These are phyloP conservation scores for Dimorphilus gyrociliatus DNA, from an alignment of 2,888 invertebrate species.

Conservation along the genomic window DNA sequence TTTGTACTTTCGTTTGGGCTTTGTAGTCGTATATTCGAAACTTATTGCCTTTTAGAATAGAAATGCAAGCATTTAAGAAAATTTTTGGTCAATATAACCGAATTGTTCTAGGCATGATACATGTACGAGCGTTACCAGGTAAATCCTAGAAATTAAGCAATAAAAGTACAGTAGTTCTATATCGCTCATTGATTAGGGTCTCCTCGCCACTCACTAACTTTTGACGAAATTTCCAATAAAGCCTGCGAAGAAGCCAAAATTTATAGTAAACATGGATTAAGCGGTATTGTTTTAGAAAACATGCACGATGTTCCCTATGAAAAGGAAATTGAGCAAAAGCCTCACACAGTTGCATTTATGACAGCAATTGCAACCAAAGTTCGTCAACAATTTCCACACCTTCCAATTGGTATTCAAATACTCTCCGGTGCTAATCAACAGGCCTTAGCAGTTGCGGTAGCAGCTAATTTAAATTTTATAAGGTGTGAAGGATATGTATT, in stretches of 20 bases:
- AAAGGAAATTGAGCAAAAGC: conserved; percentile 44
- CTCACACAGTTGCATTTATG: conserved; percentile 55
- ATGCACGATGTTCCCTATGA: conserved; percentile 63
- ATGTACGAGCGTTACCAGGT: conserved; percentile 54
- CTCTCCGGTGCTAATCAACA: conserved; percentile 59
- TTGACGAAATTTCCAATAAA: conserved; percentile 44
- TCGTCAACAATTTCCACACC: conserved; percentile 40
- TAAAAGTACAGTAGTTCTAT: background rate
- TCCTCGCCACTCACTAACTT: conserved; percentile 44
- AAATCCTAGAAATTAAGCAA: conserved; percentile 8
- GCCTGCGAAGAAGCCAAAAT: conserved; percentile 48
- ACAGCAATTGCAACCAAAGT: conserved; percentile 48
- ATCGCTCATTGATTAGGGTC: conserved; percentile 41
- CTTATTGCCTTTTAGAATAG: too few relatives aligned
- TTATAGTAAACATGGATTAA: conserved; percentile 46
- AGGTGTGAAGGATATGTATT: conserved; percentile 63
- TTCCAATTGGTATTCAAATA: conserved; percentile 43
- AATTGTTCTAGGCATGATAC: conserved; percentile 54
- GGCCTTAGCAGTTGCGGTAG: conserved; percentile 57
- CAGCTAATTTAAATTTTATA: conserved; percentile 52
- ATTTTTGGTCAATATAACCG: too few relatives aligned
- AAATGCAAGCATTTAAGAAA: too few relatives aligned
- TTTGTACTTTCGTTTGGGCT: too few relatives aligned
- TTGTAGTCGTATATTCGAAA: too few relatives aligned
- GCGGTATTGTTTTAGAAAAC: conserved; percentile 54